phyloP scores from a whole-genome alignment of 1,140 invertebrate species.

The Phortica variegata region DNA sequence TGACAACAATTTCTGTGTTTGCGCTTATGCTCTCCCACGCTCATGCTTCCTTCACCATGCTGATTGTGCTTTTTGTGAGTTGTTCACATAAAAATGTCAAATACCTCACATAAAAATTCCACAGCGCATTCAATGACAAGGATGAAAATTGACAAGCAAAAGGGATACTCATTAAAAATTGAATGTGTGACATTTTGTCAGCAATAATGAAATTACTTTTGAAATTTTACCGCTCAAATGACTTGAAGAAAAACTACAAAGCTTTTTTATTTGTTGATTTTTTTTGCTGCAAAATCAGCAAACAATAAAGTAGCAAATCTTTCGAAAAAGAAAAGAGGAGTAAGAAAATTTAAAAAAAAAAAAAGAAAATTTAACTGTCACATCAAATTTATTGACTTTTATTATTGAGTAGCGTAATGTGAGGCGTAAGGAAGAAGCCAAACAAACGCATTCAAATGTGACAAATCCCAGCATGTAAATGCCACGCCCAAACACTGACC shows the following conservation, averaged over 20 bases:
- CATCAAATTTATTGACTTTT: conserved; percentile 54
- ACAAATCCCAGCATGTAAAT: conserved; percentile 16
- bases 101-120: too few species aligned
- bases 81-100: too few species aligned
- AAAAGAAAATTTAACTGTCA: conserved; percentile 21
- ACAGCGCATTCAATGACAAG: too few species aligned
- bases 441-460: conserved; percentile 45
- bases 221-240: conserved; percentile 22
- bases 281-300: conserved; percentile 34
- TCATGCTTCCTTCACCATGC: too few species aligned
- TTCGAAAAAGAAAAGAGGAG: conserved; percentile 8
- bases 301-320: conserved; percentile 12
- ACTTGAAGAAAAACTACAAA: conserved; percentile 20
- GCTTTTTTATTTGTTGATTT: conserved; percentile 1
- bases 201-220: conserved; percentile 49
- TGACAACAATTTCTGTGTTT: too few species aligned
- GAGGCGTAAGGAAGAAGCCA: too few species aligned
- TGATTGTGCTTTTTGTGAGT: too few species aligned
- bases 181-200: conserved; percentile 42
- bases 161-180: conserved; percentile 39
- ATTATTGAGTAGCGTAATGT: conserved; percentile 34
- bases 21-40: too few species aligned
- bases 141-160: too few species aligned
- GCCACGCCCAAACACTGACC: too few species aligned
- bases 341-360: conserved; percentile 24